Evolutionary conservation across 2,113 vertebrate genomes (phyloP).

Genomic region (Columbina picui): DNA sequence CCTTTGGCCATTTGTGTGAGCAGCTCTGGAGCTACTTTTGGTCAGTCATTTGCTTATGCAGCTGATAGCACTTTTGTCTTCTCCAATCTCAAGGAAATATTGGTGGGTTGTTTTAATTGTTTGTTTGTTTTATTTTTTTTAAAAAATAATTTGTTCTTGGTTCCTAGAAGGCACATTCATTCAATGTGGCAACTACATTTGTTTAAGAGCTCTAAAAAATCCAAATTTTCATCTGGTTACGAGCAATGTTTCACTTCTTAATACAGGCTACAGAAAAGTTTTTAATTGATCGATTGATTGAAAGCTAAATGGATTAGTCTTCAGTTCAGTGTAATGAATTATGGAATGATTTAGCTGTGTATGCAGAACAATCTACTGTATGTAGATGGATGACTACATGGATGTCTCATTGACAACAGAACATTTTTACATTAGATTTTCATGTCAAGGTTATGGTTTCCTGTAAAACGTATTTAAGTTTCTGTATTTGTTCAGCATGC

Average conservation of each 20-base stretch:
- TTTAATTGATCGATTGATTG: background rate
- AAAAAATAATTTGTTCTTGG: background rate
- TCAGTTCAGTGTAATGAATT: background rate
- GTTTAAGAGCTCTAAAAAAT: background rate
- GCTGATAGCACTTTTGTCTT: background rate
- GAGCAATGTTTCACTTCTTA: background rate
- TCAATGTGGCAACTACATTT: background rate
- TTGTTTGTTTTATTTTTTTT: background rate
- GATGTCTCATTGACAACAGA: background rate
- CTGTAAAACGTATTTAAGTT: background rate
- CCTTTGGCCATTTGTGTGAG: background rate
- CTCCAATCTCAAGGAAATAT: background rate
- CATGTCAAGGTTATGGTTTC: background rate
- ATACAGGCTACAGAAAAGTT: background rate
- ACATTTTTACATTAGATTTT: background rate
- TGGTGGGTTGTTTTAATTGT: background rate
- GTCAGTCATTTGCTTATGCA: background rate
- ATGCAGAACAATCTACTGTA: background rate
- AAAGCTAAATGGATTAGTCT: background rate
- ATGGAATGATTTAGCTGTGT: background rate
- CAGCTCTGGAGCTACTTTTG: background rate
- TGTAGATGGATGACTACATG: background rate
- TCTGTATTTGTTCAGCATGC: background rate
- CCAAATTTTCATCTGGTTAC: background rate
- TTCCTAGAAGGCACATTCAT: background rate